Base-by-base conservation (phyloP, 1,140 invertebrate species). In the Andricus grossulariae region DNA sequence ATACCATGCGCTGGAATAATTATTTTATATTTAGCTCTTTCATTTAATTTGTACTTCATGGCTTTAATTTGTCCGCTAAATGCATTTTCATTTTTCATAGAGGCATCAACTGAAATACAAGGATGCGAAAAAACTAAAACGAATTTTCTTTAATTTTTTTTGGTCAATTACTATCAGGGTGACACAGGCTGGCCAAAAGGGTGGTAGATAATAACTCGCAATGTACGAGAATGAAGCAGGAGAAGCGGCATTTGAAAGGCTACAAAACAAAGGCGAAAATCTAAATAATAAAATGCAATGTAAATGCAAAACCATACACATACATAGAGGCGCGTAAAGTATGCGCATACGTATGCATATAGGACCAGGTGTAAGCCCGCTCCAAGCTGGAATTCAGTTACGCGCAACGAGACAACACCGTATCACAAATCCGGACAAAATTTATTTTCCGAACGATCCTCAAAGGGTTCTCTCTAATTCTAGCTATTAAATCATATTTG, bases 261-360 rank as follows among this genome's bases (percentile, higher is more conserved):
- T 77, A 71, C 77, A 77, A 80, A 83, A 83, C 79, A 83, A 83
- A 83, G 79, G 77, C 75, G 66, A 73, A 72, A 81, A 80, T 76
- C 77, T 79, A 83, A 83, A 83, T 83, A 83, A 79, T 79, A 81
- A 79, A 83, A 83, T 76, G 75, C 80, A 78, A 79, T 81, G 82
- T 80, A 83, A 83, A 83, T 83, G 82, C 75, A 70, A 80, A 77
- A 66, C 60, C 60, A 76, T 79, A 75, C 76, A 79, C 77, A 79
- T 50, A 77, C 79, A 54, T 75, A 73, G 73, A 19, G 50, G 76
- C 51, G 52, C n/a, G 60, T 39, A 66, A 39, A 15, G 55, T 77
- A 50, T 55, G 76, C 74, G 50, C 79, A 79, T 78, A 78, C 76
- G 81, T 78, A 78, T 77, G 13, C 32, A 75, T 75, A 78, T 78